phyloP scores from a whole-genome alignment of 2,797 vertebrate species.

The Apogon hyalosoma region DNA sequence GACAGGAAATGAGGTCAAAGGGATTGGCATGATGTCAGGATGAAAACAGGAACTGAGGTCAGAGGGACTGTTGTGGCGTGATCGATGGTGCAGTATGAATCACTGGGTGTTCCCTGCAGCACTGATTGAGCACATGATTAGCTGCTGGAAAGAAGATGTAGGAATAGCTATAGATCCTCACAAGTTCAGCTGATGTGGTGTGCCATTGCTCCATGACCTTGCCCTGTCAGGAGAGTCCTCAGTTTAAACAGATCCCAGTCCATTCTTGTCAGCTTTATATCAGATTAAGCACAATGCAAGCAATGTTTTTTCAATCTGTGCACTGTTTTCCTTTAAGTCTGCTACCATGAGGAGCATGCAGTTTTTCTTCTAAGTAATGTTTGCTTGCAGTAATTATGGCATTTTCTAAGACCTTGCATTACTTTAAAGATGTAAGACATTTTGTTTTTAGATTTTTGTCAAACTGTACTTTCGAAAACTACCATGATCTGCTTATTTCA shows the following conservation, averaged over 20 bases:
- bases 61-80: constrained; percentile 35
- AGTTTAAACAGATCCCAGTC: constrained; percentile 24
- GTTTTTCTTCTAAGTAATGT: neutral
- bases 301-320: constrained; percentile 15
- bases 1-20: constrained; percentile 76
- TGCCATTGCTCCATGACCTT: constrained; percentile 43
- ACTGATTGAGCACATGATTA: constrained; percentile 46
- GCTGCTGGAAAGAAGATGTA: constrained; percentile 26
- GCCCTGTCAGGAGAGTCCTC: constrained; percentile 30
- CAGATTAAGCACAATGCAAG: constrained; percentile 36
- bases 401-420: neutral
- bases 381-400: neutral
- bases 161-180: constrained; percentile 11
- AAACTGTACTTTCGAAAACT: neutral
- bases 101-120: constrained; percentile 66
- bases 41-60: constrained; percentile 62
- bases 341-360: neutral
- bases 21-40: constrained; percentile 57
- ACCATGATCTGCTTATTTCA: neutral
- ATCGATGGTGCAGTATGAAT: constrained; percentile 77
- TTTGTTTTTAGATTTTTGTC: no score
- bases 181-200: constrained; percentile 12
- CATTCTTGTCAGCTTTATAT: constrained; percentile 56
- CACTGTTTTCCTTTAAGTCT: neutral
- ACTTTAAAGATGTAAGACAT: neutral